phyloP scores from a whole-genome alignment of 2,113 vertebrate genomes.

The Leptobrachium ailaonicum region DNA sequence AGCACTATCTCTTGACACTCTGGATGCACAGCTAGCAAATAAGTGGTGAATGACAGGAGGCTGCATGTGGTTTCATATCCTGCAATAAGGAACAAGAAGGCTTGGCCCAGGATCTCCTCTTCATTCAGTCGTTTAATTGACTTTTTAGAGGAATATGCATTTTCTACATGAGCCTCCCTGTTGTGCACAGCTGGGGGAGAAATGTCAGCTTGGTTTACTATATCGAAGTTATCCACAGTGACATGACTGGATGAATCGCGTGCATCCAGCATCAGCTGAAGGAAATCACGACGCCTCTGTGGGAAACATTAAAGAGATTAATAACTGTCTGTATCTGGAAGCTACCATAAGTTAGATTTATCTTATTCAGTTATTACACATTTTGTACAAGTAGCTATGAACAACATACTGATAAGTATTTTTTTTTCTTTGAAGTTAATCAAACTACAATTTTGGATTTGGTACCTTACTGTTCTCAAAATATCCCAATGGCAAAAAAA shows the following conservation, averaged over 20 bases:
- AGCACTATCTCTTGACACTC: conserved; percentile 80
- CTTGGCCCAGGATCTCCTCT: conserved; percentile 88
- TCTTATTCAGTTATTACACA: no score
- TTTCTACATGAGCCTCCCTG: not conserved
- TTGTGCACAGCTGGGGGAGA: not conserved
- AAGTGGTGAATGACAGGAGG: conserved; percentile 81
- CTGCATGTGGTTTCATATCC: conserved; percentile 88
- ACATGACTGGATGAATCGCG: conserved; percentile 50
- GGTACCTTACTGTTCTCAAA: no score
- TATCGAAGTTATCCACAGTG: conserved; percentile 64
- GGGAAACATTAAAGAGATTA: not conserved
- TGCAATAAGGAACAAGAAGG: conserved; percentile 86
- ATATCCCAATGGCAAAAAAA: no score
- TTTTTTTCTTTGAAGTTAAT: no score
- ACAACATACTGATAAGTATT: no score
- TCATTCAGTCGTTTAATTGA: conserved; percentile 69
- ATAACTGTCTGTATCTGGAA: no score
- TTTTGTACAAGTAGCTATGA: no score
- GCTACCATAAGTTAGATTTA: no score
- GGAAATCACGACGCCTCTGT: conserved; percentile 87
- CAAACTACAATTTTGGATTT: not conserved
- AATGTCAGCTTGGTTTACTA: conserved; percentile 54
- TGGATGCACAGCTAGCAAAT: conserved; percentile 82
- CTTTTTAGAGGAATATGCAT: conserved; percentile 1
- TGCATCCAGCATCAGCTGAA: conserved; percentile 87